These are phyloP conservation scores for Cecropterus lyciades DNA, from an alignment of 1,140 invertebrate species.

Conservation along the genomic window DNA sequence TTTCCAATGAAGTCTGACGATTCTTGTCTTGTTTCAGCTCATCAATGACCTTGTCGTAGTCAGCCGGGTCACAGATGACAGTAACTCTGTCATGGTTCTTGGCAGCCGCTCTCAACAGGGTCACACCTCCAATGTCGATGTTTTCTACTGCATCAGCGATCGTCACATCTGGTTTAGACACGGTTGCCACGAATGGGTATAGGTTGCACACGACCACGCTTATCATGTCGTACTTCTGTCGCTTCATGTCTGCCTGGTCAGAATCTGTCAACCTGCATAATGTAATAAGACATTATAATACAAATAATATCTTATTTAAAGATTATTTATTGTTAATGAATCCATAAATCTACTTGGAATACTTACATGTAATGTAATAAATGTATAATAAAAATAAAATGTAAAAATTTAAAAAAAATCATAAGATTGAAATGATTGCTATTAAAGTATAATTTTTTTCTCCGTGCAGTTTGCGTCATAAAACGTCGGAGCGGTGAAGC, in stretches of 20 bases:
- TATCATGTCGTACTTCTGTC: constrained; percentile 90
- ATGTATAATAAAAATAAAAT: too few relatives aligned
- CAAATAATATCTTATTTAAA: too few relatives aligned
- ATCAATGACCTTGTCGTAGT: constrained; percentile 91
- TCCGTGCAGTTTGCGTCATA: too few relatives aligned
- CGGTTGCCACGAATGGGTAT: constrained; percentile 97
- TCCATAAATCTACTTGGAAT: too few relatives aligned
- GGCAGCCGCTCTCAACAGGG: constrained; percentile 96
- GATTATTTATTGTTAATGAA: too few relatives aligned
- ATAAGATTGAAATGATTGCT: too few relatives aligned
- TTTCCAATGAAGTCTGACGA: constrained; percentile 88
- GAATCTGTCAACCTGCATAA: constrained; percentile 88
- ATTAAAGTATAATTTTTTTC: too few relatives aligned
- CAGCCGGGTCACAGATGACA: constrained; percentile 95
- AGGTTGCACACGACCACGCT: constrained; percentile 97
- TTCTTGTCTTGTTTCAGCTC: constrained; percentile 86
- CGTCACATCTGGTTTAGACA: constrained; percentile 92
- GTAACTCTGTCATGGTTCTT: constrained; percentile 99
- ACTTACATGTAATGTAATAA: too few relatives aligned
- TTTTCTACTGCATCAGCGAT: constrained; percentile 98
- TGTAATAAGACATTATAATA: too few relatives aligned
- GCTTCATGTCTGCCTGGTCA: constrained; percentile 93
- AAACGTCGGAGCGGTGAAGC: too few relatives aligned
- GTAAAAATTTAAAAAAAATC: too few relatives aligned
- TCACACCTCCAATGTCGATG: constrained; percentile 98